Percentiles rank a stretch among this genome's conserved stretches.
phyloP scores from a whole-genome alignment of 2,797 vertebrate species.

The Hipposideros larvatus region DNA sequence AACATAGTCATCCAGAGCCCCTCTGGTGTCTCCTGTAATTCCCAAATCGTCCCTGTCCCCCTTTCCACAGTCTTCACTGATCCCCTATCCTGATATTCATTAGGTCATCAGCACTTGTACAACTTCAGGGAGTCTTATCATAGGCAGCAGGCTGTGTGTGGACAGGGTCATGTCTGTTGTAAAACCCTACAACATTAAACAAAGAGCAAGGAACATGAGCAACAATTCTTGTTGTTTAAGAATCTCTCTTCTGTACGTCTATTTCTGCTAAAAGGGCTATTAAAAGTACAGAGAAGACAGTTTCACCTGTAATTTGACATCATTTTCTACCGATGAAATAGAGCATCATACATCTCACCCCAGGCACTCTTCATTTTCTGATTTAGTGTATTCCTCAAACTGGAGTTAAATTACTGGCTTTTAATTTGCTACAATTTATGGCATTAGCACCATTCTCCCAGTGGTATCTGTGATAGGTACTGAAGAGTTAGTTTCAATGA shows the following conservation, averaged over 20 bases:
- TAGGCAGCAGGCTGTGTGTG: neutral
- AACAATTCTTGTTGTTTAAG: neutral
- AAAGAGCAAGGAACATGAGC: neutral
- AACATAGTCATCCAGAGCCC: neutral
- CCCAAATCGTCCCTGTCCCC: neutral
- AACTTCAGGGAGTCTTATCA: neutral
- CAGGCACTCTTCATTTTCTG: neutral
- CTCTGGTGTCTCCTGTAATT: neutral
- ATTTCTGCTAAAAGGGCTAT: neutral
- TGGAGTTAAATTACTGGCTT: neutral
- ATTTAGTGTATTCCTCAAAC: neutral
- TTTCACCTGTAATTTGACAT: neutral
- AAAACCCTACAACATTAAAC: neutral
- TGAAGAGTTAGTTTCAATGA: neutral
- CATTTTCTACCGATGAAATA: conserved; percentile 32
- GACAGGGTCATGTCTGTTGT: neutral
- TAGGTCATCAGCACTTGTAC: neutral
- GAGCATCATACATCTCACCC: neutral
- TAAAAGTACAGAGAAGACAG: neutral
- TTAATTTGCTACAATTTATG: neutral
- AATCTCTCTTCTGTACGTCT: neutral
- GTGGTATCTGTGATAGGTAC: neutral
- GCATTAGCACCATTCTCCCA: neutral
- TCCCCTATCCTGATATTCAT: neutral
- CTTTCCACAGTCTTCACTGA: neutral